Base-by-base conservation (phyloP, 2,797 vertebrate genomes). In the Odontamblyopus rebecca region DNA sequence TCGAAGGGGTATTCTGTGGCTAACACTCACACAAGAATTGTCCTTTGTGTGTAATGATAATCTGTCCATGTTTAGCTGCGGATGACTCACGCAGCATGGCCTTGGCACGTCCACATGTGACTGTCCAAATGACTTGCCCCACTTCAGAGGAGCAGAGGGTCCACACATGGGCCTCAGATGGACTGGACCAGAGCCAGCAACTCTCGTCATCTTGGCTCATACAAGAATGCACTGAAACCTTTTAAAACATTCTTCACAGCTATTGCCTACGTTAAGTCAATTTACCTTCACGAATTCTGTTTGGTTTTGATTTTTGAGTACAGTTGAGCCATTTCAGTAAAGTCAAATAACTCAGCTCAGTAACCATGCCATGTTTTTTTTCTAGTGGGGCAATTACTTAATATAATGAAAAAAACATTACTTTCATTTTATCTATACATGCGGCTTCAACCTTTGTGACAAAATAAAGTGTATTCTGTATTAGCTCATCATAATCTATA, bases 161-260 rank as follows among this genome's bases (percentile, higher is more conserved):
- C 74, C 82, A 86, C 85, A 90, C 84, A 86, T 90, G 87, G 88
- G 71, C 56, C 67, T 90, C 88, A 90, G 87, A 89, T 91, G 77
- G 65, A 51, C 61, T 83, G 77, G 75, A 74, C 30, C 69, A 71
- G 8, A 35, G 63, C 81, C 85, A 88, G 73, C 30, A 78, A 78
- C 63, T 61, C 63, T 78, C 73, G 29, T 73, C 50, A 16, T 79
- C 70, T 50, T 54, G 62, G 70, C 81, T 80, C 68, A 70, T 54
- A 69, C 68, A 75, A 78, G 73, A 84, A 74, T 83, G 69, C 68
- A 74, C 69, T 75, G 69, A 82, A 79, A 83, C 9, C 23, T 66
- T 53, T 27, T 65, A n/a, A 51, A 70, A 61, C 4, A 16, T 38
- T 69, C 69, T 63, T 61, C 7, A 27, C 65, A 60, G 69, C 71